phyloP scores from a whole-genome alignment of 2,888 invertebrate species.

The Sussaba pulchella region DNA sequence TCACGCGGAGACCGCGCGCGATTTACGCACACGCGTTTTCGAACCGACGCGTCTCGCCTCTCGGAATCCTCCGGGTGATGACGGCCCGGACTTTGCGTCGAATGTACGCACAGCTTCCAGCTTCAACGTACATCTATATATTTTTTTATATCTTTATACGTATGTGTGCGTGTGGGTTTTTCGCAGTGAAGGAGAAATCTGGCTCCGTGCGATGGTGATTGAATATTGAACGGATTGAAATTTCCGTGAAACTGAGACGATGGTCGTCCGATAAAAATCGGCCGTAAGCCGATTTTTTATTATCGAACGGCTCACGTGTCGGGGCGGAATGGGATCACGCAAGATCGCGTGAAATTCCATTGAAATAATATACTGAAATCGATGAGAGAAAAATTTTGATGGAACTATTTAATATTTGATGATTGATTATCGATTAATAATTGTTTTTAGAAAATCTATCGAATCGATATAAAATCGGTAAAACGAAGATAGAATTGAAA shows the following conservation, averaged over 20 bases:
- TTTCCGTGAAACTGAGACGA: slow-evolving; percentile 33
- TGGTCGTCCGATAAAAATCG: not conserved
- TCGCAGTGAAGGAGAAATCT: slow-evolving; percentile 14
- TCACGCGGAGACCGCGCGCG: slow-evolving; percentile 41
- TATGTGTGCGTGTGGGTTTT: too few species aligned
- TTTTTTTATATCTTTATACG: too few species aligned
- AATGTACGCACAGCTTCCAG: too few species aligned
- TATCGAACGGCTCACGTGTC: too few species aligned
- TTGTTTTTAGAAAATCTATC: slow-evolving; percentile 10
- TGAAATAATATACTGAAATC: too few species aligned
- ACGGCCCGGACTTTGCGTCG: slow-evolving; percentile 20
- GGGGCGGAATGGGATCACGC: too few species aligned
- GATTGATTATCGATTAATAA: not conserved
- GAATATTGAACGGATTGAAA: slow-evolving; percentile 33
- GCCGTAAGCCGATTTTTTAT: slow-evolving; percentile 31
- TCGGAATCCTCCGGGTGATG: slow-evolving; percentile 39
- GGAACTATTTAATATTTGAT: too few species aligned
- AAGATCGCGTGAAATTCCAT: too few species aligned
- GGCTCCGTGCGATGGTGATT: slow-evolving; percentile 30
- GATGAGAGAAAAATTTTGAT: too few species aligned
- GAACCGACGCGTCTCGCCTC: slow-evolving; percentile 21
- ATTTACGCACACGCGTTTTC: slow-evolving; percentile 15
- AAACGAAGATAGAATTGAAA: too few species aligned
- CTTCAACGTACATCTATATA: too few species aligned
- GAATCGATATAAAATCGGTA: too few species aligned